Conservation (phyloP, 2,797 vertebrate genomes). For the Buphagus erythrorhynchus region DNA sequence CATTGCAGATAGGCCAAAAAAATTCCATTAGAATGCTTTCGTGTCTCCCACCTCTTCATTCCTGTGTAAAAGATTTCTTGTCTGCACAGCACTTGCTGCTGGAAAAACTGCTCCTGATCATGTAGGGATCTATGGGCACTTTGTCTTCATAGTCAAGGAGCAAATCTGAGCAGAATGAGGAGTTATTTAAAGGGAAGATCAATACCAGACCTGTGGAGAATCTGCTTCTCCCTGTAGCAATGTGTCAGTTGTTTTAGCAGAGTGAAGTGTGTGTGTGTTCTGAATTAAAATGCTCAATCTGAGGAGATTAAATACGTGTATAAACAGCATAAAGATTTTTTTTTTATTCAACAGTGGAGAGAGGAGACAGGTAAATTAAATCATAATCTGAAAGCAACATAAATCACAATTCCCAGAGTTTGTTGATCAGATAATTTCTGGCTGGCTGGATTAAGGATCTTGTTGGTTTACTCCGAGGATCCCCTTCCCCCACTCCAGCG, state of each 20-base stretch:
- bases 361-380: neutral
- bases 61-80: neutral
- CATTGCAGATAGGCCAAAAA: neutral
- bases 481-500: slow-evolving; percentile 34
- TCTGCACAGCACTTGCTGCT: neutral
- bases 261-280: neutral
- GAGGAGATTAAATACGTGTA: neutral
- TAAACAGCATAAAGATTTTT: neutral
- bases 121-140: neutral
- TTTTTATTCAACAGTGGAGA: neutral
- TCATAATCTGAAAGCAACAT: neutral
- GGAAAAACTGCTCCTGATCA: neutral
- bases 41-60: neutral
- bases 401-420: neutral
- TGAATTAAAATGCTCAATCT: neutral
- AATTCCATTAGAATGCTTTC: neutral
- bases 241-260: neutral
- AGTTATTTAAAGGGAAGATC: neutral
- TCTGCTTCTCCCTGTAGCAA: neutral
- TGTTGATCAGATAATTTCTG: slow-evolving; percentile 37
- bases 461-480: neutral
- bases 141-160: neutral
- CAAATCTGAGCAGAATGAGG: neutral
- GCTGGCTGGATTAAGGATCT: slow-evolving; percentile 4
- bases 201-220: neutral